phyloP scores from a whole-genome alignment of 2,113 vertebrate genomes.

The Ailurus styani region DNA sequence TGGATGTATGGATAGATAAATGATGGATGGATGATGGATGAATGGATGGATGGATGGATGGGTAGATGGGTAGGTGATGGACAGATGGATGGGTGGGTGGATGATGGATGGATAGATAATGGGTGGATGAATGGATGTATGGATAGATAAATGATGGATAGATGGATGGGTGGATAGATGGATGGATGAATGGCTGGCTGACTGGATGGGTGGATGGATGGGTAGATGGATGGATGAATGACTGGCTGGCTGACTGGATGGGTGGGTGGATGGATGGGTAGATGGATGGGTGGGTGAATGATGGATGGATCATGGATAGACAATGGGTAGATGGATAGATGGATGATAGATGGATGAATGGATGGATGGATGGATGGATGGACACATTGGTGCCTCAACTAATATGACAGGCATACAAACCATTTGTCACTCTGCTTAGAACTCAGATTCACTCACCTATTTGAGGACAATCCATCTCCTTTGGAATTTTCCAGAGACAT shows the following conservation, averaged over 20 bases:
- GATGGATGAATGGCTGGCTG: not conserved
- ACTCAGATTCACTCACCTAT: no score
- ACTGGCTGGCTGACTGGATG: no score
- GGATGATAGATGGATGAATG: not conserved
- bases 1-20: not conserved
- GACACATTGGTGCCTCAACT: rapidly evolving
- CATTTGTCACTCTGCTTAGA: no score
- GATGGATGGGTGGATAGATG: no score
- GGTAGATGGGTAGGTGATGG: rapidly evolving
- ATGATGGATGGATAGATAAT: not conserved
- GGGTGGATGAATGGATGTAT: not conserved
- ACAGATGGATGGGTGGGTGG: not conserved
- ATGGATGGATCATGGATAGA: not conserved
- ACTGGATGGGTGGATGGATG: no score
- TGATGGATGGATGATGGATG: not conserved
- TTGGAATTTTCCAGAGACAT: not conserved
- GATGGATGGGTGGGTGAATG: no score
- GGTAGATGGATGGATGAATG: not conserved
- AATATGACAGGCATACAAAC: not conserved
- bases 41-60: not conserved
- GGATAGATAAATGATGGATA: not conserved
- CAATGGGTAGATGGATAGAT: not conserved
- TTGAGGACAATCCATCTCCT: not conserved
- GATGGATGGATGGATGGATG: rapidly evolving
- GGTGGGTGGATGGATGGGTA: not conserved